These are phyloP conservation scores for Xestobium rufovillosum DNA, from an alignment of 2,888 invertebrate genomes.

Conservation along the genomic window DNA sequence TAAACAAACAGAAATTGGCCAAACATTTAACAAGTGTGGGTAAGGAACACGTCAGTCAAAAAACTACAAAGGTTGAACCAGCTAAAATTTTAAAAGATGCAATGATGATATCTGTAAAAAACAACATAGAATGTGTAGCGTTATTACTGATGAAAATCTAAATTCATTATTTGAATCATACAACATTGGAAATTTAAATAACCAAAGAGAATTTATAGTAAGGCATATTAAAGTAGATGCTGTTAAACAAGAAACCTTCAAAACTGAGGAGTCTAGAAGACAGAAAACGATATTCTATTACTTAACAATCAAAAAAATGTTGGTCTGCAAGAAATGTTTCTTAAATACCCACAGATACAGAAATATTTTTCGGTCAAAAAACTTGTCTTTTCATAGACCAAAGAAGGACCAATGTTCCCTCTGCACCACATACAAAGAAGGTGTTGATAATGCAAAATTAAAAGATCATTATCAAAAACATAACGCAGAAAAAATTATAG, in stretches of 20 bases:
- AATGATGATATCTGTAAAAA: slow-evolving; percentile 12
- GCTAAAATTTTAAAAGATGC: slow-evolving; percentile 12
- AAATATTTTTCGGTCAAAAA: slow-evolving; percentile 11
- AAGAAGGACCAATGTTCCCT: slow-evolving; percentile 15
- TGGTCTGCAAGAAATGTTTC: slow-evolving; percentile 15
- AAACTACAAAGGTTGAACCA: slow-evolving; percentile 12
- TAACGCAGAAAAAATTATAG: slow-evolving; percentile 9
- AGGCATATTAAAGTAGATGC: slow-evolving; percentile 8
- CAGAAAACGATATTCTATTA: slow-evolving; percentile 12
- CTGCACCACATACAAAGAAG: slow-evolving; percentile 17
- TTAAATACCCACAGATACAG: slow-evolving; percentile 9
- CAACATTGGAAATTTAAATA: slow-evolving; percentile 10
- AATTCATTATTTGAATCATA: slow-evolving; percentile 11
- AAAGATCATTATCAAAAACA: slow-evolving; percentile 7
- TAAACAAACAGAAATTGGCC: slow-evolving; percentile 13
- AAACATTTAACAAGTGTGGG: slow-evolving; percentile 13
- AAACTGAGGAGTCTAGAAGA: slow-evolving; percentile 12
- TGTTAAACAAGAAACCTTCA: slow-evolving; percentile 13
- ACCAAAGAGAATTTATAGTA: slow-evolving; percentile 17
- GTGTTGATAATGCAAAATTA: slow-evolving; percentile 18
- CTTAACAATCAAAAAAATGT: slow-evolving; percentile 7
- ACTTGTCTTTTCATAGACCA: slow-evolving; percentile 8
- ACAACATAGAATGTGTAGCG: slow-evolving; percentile 10
- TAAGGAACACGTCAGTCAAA: slow-evolving; percentile 13
- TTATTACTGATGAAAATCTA: slow-evolving; percentile 11